These are phyloP conservation scores for Vanessa atalanta DNA, from an alignment of 1,140 invertebrate genomes.

Conservation along the genomic window DNA sequence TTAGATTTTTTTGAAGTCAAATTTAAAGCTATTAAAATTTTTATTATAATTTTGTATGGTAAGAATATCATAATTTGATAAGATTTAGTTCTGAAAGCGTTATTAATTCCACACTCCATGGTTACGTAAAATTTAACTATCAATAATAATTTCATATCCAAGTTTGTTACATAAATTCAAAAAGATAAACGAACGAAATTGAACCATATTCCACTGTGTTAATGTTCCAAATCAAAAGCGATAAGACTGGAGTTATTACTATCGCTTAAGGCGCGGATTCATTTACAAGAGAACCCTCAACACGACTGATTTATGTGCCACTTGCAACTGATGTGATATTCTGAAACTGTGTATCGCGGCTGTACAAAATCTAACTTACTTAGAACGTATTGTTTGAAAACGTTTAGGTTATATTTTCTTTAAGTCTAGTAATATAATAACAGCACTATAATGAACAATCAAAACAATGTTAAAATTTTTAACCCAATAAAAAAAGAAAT, in stretches of 20 bases:
- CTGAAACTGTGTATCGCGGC: slow-evolving; percentile 28
- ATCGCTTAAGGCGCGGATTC: slow-evolving; percentile 24
- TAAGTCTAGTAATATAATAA: neutral
- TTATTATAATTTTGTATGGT: no score
- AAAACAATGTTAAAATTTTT: neutral
- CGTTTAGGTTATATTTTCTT: no score
- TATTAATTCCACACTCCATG: slow-evolving; percentile 8
- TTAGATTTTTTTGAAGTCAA: no score
- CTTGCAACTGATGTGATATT: slow-evolving; percentile 33
- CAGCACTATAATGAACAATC: no score
- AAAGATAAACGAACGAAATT: neutral
- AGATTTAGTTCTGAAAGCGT: neutral
- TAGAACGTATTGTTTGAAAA: neutral
- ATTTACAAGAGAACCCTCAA: slow-evolving; percentile 30
- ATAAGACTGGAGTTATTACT: neutral
- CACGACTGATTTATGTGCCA: slow-evolving; percentile 27
- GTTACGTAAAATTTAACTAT: slow-evolving; percentile 25
- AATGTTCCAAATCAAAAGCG: neutral
- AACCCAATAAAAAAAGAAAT: no score
- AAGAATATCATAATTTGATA: neutral
- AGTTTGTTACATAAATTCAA: neutral
- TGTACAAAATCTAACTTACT: slow-evolving; percentile 1
- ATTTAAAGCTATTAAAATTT: no score
- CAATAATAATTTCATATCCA: slow-evolving; percentile 25
- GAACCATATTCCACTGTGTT: neutral